These are phyloP conservation scores for Menidia menidia DNA, from an alignment of 2,797 vertebrate genomes.

Conservation along the genomic window DNA sequence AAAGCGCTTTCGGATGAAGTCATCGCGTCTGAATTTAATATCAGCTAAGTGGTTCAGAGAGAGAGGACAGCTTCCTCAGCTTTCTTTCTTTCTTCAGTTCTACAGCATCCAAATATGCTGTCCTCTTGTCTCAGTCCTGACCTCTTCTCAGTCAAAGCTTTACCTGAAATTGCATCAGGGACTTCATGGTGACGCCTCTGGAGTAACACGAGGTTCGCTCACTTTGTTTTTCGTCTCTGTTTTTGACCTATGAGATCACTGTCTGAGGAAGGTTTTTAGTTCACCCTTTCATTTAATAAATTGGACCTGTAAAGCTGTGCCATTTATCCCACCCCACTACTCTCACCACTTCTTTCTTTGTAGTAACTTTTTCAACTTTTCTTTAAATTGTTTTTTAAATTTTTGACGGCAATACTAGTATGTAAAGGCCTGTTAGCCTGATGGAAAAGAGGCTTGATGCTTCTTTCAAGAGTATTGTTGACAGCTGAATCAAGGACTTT, in stretches of 20 bases:
- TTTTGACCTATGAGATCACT: slow-evolving; percentile 10
- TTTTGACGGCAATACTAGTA: too few relatives aligned
- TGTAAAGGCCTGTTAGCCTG: too few relatives aligned
- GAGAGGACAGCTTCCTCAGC: slow-evolving; percentile 40
- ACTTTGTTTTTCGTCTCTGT: slow-evolving; percentile 9
- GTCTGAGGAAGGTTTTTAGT: slow-evolving; percentile 30
- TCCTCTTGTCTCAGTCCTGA: not conserved
- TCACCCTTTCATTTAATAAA: slow-evolving; percentile 27
- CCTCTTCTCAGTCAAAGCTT: slow-evolving; percentile 14
- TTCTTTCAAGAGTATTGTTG: too few relatives aligned
- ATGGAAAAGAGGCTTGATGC: too few relatives aligned
- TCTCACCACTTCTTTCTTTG: not conserved
- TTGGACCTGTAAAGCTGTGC: not conserved
- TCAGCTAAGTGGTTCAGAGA: slow-evolving; percentile 61
- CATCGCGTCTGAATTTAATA: slow-evolving; percentile 67
- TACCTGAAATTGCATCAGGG: slow-evolving; percentile 45
- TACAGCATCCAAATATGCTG: not conserved
- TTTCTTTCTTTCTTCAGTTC: not conserved
- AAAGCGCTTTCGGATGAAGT: slow-evolving; percentile 65
- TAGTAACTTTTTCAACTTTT: not conserved
- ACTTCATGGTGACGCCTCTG: not conserved
- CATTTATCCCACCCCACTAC: not conserved
- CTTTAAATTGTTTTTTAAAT: not conserved
- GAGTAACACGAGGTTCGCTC: slow-evolving; percentile 29
- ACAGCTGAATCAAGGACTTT: too few relatives aligned